phyloP scores from a whole-genome alignment of 2,888 invertebrate genomes.

The Antheraea assamensis region DNA sequence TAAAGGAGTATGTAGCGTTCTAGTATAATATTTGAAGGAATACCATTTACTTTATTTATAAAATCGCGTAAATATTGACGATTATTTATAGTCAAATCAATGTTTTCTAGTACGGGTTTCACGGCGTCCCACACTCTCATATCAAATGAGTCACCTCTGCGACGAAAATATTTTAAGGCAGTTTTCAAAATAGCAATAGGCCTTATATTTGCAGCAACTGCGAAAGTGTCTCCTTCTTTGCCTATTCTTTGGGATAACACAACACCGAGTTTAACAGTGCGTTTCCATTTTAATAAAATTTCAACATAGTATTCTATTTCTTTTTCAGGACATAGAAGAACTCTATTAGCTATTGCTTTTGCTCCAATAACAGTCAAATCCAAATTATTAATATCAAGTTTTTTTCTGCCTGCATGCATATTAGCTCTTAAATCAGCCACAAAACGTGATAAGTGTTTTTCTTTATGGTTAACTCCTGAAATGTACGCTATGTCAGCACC shows the following conservation, averaged over 20 bases:
- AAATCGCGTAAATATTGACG: not conserved
- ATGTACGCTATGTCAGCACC: conserved; percentile 22
- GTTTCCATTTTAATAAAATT: conserved; percentile 39
- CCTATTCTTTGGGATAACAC: conserved; percentile 39
- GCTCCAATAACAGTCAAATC: conserved; percentile 50
- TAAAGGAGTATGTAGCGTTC: conserved; percentile 1
- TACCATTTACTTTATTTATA: not conserved
- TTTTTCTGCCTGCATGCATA: conserved; percentile 43
- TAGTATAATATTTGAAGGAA: conserved; percentile 12
- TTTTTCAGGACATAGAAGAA: conserved; percentile 37
- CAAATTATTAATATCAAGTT: conserved; percentile 38
- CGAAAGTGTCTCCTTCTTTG: conserved; percentile 34
- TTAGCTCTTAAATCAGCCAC: conserved; percentile 46
- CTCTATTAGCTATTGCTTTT: conserved; percentile 50
- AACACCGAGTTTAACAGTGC: conserved; percentile 45
- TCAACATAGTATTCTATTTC: conserved; percentile 37
- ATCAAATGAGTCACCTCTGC: not conserved
- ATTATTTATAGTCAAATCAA: not conserved
- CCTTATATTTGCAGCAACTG: conserved; percentile 25
- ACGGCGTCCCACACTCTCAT: conserved; percentile 3
- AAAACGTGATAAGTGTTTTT: conserved; percentile 31
- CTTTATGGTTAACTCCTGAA: conserved; percentile 24
- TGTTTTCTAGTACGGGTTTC: not conserved
- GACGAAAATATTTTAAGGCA: conserved; percentile 17
- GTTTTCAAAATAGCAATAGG: conserved; percentile 14